Evolutionary conservation across 2,888 invertebrate species (phyloP), one percentile per base, ranked within the genome.

Genomic region (Asteroscopus sphinx): DNA sequence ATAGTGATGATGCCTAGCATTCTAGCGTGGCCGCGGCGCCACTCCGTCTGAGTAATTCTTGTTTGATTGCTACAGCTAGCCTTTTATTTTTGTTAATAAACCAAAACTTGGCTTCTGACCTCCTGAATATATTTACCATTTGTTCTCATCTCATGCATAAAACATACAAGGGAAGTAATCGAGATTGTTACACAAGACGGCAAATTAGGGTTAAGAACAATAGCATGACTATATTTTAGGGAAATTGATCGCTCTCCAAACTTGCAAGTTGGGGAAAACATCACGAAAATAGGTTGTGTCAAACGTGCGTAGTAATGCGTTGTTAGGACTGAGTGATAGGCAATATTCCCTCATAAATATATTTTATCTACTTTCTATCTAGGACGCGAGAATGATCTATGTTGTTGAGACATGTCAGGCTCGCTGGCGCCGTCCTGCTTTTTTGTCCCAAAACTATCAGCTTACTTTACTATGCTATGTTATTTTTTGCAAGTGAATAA

Each of bases 141-240:
- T 81, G 68, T 79, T 76, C 67, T 66, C 71, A 73, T 71, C 79
- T 89, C 84, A 88, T 88, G 83, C 80, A 85, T 88, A 81, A 88
- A 79, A 85, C 82, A 87, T 86, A 45, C 63, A 46, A 66, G 46
- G 53, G 60, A 75, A 78, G 76, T 70, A 72, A 74, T 67, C 66
- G 60, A 56, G 41, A 66, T 57, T 45, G 52, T 47, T 75, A 70
- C 72, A 71, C 73, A 72, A 72, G 71, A 55, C 49, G 51, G 59
- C 51, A 62, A 67, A 70, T 68, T 65, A 73, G 68, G 73, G 73
- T 75, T 69, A 68, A 68, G 64, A 63, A 68, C 71, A 70, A 70
- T 62, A 57, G 55, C 54, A 44, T 64, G 65, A 53, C 67, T 59
- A 63, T 73, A 66, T 62, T 62, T 72, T 33, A 66, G 17, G 42